Base-by-base conservation (phyloP, 2,888 invertebrate species). In the Tachina lurida region DNA sequence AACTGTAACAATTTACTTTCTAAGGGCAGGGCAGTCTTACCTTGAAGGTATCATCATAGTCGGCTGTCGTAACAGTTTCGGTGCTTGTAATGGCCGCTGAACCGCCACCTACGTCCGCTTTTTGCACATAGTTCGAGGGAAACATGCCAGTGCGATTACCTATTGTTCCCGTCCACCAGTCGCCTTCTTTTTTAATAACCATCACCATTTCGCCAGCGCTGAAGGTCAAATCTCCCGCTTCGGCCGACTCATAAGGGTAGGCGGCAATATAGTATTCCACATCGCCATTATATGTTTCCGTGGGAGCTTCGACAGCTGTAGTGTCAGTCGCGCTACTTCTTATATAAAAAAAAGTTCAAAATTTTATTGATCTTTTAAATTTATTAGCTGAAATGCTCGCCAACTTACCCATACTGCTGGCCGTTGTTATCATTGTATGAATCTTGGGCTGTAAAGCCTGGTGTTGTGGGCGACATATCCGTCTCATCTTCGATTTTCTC, bases 81-180 rank as follows among this genome's bases (percentile, higher is more conserved):
- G 85, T 77, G 31, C 75, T 82, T 41, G 65, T 54, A 10, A 70
- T 41, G 39, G 58, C 58, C 10, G 87, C 84, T 17, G 88, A 79
- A 52, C 87, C 86, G 0, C 93, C 87, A 0, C 93, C 93, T 47
- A 93, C 93, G 88, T 95, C 95, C 1, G 95, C 95, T 67, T 95
- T 95, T 90, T 96, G 96, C 76, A 97, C 99, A 93, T 99, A 99
- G 94, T 98, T 99, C 2, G 98, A 98, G 0, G 99, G 99, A 93
- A 99, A 99, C 88, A 99, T 98, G 77, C 99, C 99, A 12, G 95
- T 95, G 87, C 96, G 93, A 89, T 95, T 94, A 56, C 96, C 97
- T 88, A 98, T 95, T 87, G 95, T 95, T 43, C 99, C 99, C 7
- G 98, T 98, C 99, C 99, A 99, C 99, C 99, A 99, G 91, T 99